phyloP scores from a whole-genome alignment of 2,888 invertebrate genomes.

The Mantis religiosa region DNA sequence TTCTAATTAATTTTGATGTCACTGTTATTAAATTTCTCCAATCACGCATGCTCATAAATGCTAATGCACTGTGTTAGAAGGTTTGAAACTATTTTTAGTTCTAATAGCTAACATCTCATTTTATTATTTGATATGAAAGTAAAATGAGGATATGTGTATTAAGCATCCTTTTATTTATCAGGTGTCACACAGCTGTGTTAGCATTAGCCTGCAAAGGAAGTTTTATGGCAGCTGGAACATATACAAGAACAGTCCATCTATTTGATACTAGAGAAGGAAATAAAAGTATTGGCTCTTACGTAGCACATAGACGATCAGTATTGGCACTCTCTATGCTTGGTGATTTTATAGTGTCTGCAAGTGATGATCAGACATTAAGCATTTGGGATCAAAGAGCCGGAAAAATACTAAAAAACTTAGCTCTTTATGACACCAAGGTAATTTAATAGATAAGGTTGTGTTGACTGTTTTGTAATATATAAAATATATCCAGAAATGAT shows the following conservation, averaged over 20 bases:
- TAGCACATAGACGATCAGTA: slow-evolving; percentile 53
- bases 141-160: neutral
- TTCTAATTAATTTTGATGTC: too few relatives aligned
- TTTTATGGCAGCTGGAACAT: slow-evolving; percentile 26
- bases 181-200: slow-evolving; percentile 30
- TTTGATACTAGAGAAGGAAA: slow-evolving; percentile 51
- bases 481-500: too few relatives aligned
- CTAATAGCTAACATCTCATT: too few relatives aligned
- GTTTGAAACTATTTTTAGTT: too few relatives aligned
- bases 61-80: too few relatives aligned
- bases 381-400: slow-evolving; percentile 55
- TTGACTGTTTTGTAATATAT: too few relatives aligned
- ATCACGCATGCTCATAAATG: too few relatives aligned
- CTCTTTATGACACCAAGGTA: neutral
- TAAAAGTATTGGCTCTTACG: slow-evolving; percentile 46
- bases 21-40: too few relatives aligned
- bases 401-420: slow-evolving; percentile 35
- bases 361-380: slow-evolving; percentile 56
- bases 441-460: neutral
- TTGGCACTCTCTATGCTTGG: slow-evolving; percentile 43
- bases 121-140: neutral
- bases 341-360: slow-evolving; percentile 54
- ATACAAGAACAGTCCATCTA: slow-evolving; percentile 42
- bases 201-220: slow-evolving; percentile 18
- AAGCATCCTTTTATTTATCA: neutral